phyloP scores from a whole-genome alignment of 2,113 vertebrate genomes.

The Erinaceus europaeus region DNA sequence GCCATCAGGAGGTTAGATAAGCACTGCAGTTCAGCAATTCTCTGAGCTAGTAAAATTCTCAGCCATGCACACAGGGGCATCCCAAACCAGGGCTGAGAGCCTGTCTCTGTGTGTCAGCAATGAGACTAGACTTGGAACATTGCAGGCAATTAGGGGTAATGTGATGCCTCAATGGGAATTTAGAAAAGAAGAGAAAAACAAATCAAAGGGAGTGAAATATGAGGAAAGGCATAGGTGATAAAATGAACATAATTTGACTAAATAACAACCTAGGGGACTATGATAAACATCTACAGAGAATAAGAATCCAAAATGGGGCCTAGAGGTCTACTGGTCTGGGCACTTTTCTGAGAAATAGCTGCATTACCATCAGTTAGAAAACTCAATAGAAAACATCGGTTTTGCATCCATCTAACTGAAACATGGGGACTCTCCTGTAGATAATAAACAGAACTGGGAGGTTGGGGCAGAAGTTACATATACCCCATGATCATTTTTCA shows the following conservation, averaged over 20 bases:
- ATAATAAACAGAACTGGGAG: conserved; percentile 25
- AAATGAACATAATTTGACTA: conserved; percentile 76
- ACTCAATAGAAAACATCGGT: conserved; percentile 34
- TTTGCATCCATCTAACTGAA: conserved; percentile 39
- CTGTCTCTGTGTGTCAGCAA: conserved; percentile 43
- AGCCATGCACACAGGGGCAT: conserved; percentile 16
- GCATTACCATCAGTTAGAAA: neutral
- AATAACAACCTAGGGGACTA: conserved; percentile 71
- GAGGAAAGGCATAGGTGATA: conserved; percentile 65
- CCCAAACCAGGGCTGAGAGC: neutral
- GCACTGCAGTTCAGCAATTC: neutral
- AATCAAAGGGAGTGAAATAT: conserved; percentile 69
- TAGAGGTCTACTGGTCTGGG: conserved; percentile 53
- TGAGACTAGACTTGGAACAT: conserved; percentile 50
- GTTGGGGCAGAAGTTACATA: conserved; percentile 4
- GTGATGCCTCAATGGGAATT: conserved; percentile 67
- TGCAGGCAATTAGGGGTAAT: conserved; percentile 70
- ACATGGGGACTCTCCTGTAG: neutral
- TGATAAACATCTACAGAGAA: conserved; percentile 61
- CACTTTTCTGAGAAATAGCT: conserved; percentile 17
- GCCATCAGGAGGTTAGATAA: neutral
- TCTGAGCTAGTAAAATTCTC: neutral
- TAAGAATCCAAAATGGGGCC: conserved; percentile 66
- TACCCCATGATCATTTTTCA: conserved; percentile 12
- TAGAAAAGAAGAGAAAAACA: conserved; percentile 71